Evolutionary conservation across 1,140 invertebrate species (phyloP).

Genomic region (Eciton burchellii): DNA sequence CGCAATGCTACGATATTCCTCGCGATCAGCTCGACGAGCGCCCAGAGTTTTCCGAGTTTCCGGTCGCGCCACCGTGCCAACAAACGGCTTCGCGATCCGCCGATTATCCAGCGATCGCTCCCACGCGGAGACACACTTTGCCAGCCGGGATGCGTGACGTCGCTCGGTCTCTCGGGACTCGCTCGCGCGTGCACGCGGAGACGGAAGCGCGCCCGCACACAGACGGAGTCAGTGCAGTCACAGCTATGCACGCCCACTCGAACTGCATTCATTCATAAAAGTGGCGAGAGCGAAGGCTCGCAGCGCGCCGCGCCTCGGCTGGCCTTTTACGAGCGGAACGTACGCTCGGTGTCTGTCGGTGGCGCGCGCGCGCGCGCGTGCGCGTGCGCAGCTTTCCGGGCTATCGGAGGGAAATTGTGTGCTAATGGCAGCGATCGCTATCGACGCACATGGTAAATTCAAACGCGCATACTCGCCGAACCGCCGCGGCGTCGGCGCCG

Average conservation of each 20-base stretch:
- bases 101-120: too few relatives aligned
- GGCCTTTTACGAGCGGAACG: constrained; percentile 70
- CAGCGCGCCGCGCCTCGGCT: constrained; percentile 62
- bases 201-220: constrained; percentile 51
- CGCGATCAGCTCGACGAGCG: too few relatives aligned
- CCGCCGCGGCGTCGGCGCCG: constrained; percentile 34
- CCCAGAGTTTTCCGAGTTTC: too few relatives aligned
- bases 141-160: constrained; percentile 3
- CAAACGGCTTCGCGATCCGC: too few relatives aligned
- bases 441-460: constrained; percentile 67
- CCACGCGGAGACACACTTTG: too few relatives aligned
- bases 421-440: constrained; percentile 72
- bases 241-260: constrained; percentile 76
- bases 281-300: constrained; percentile 65
- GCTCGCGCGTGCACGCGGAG: constrained; percentile 54
- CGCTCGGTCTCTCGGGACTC: constrained; percentile 4
- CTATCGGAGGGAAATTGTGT: constrained; percentile 66
- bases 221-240: constrained; percentile 72
- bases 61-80: too few relatives aligned
- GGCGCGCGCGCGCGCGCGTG: neutral
- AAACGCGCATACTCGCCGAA: constrained; percentile 59
- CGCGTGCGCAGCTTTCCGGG: neutral
- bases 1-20: too few relatives aligned
- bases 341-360: constrained; percentile 28
- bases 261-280: constrained; percentile 78